These are phyloP conservation scores for Orcinus orca DNA, from an alignment of 2,113 vertebrate genomes.

Conservation along the genomic window DNA sequence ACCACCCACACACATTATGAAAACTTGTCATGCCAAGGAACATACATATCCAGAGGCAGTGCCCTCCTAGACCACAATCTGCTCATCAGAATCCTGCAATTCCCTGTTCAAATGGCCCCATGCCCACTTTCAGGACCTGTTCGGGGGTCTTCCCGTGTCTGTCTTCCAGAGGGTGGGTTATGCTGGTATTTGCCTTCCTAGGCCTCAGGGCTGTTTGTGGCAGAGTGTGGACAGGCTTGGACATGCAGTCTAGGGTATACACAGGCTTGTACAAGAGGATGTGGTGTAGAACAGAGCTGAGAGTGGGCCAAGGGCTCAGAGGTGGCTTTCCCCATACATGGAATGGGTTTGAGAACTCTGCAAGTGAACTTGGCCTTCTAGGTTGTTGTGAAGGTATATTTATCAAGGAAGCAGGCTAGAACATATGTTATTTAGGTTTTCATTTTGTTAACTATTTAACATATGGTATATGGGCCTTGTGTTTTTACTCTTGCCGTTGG, in stretches of 20 bases:
- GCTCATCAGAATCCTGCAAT: background rate
- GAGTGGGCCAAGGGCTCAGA: background rate
- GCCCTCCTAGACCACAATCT: background rate
- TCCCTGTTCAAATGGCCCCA: background rate
- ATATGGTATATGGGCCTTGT: background rate
- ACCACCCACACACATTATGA: background rate
- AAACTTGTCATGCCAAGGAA: background rate
- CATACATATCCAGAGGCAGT: background rate
- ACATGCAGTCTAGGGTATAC: background rate
- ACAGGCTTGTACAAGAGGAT: background rate
- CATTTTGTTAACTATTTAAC: background rate
- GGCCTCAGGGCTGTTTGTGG: background rate
- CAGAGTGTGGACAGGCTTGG: background rate
- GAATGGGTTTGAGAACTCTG: background rate
- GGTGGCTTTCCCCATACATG: background rate
- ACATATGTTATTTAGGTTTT: conserved; percentile 19
- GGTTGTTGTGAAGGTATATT: background rate
- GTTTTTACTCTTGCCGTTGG: background rate
- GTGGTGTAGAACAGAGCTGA: background rate
- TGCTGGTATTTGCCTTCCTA: background rate
- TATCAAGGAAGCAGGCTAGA: background rate
- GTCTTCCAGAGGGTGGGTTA: background rate
- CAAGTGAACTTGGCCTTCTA: background rate
- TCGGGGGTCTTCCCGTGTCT: background rate
- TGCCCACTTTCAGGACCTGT: background rate